Base-by-base conservation (phyloP, 2,113 vertebrate species). In the Rhadina sibilatrix region DNA sequence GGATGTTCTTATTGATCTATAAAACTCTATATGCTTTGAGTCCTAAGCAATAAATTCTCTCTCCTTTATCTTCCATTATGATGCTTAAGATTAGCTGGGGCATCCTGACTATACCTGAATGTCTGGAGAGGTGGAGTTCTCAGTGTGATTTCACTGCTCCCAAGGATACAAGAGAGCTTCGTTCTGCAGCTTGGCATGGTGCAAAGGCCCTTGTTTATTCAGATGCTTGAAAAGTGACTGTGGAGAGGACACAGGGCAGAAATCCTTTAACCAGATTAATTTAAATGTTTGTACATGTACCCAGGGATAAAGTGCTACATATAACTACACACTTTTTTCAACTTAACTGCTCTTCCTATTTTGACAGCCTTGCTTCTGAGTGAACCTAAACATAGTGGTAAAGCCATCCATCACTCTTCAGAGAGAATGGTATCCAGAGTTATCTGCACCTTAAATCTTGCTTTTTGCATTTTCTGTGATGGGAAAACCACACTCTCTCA, bases 1-100 rank as follows among this genome's bases (percentile, higher is more conserved):
- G 93, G 96, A 94, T 95, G 94, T 94, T 94, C 87, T 93, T 96
- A 96, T 80, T 97, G 96, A 97, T 97, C 94, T 97, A 91, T 96
- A 97, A 97, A 97, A 96, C 83, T 57, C 87, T 90, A 82, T 93
- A 91, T 89, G 82, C 79, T 97, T 95, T 94, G 84, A 97, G 87
- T 92, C 50, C 46, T 81, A 89, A 81, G 96, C 95, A 93, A 78
- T 96, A 97, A 96, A 97, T 95, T 95, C 92, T 91, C 87, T 91
- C 33, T 96, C 75, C 94, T 94, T 95, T 93, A 96, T 96, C 93
- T 96, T 89, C 91, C 65, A 90, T 83, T 91, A 79, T 74, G 82
- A 95, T 33, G 33, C 90, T 69, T 84, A n/a, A 89, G 89, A 93
- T 92, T 63, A 84, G 60, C 56, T 7, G 15, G 69, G 31, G 18